Percentiles rank a stretch among this genome's conserved stretches.
These are phyloP conservation scores for Artemisiospiza belli DNA, from an alignment of 2,113 vertebrate species.

Conservation along the genomic window DNA sequence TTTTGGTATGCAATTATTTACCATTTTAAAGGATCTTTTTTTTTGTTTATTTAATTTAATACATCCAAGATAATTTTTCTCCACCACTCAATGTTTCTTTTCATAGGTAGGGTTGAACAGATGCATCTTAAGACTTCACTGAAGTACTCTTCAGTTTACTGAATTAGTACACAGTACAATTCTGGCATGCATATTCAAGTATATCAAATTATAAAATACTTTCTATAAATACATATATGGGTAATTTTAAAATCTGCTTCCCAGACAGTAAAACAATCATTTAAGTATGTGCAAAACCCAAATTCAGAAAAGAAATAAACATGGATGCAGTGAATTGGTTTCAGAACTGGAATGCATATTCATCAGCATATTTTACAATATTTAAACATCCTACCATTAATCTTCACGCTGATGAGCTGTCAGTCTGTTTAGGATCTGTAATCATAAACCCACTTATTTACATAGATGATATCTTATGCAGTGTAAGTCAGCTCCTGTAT, in stretches of 20 bases:
- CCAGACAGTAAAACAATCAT: slow-evolving; percentile 20
- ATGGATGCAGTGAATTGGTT: neutral
- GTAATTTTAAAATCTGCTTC: slow-evolving; percentile 31
- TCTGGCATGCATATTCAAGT: slow-evolving; percentile 30
- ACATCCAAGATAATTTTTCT: neutral
- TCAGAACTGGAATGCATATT: slow-evolving; percentile 29
- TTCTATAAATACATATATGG: slow-evolving; percentile 20
- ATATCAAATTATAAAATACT: neutral
- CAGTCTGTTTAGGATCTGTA: neutral
- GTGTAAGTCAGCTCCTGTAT: neutral
- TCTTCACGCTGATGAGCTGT: neutral
- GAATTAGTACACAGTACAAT: neutral
- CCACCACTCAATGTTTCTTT: neutral
- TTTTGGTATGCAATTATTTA: neutral
- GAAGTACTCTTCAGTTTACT: neutral
- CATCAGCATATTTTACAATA: neutral
- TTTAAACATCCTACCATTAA: neutral
- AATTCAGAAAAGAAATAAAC: neutral
- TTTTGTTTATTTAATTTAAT: neutral
- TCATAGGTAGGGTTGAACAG: neutral
- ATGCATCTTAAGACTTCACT: neutral
- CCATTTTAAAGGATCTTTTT: neutral
- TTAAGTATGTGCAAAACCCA: neutral
- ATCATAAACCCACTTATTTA: neutral
- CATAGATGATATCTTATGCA: neutral